Base-by-base conservation (phyloP, 2,888 invertebrate genomes). In the Barypeithes pellucidus region DNA sequence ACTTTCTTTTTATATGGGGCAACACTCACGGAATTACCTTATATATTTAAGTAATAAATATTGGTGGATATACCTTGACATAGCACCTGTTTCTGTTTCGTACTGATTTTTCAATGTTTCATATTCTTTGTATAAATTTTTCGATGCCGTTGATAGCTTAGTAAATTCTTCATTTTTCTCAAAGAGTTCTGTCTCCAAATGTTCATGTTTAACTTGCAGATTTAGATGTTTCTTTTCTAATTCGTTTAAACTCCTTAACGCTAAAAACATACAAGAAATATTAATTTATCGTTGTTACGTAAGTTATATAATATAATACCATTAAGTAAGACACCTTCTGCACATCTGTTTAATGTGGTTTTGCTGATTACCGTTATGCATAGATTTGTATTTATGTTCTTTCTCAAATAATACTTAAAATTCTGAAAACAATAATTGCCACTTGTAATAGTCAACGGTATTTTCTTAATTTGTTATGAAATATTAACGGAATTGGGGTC, bases 51-150 rank as follows among this genome's bases (percentile, higher is more conserved):
- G n/a, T n/a, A n/a, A n/a, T n/a, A n/a, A n/a, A n/a, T n/a, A n/a
- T n/a, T n/a, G n/a, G n/a, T n/a, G n/a, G 33, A 22, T 24, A 87
- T 75, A 90, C 90, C 89, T 92, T 77, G 92, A 90, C 92, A 93
- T 92, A 60, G 93, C 92, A 2, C 90, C 90, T 0, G 91, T 89
- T 81, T 94, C 93, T 41, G 92, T 89, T 78, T 93, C 92, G 84
- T 93, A 92, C 85, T 92, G 91, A 82, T 91, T 91, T 83, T 91
- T 91, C 36, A 93, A 86, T 82, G 91, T 91, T 83, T 93, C 93
- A 85, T 93, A 93, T 83, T 94, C 93, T 73, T 89, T 89, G 85
- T 91, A 93, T 43, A 91, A 86, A 78, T 91, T 91, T 87, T 93
- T 93, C 8, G 93, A 93, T 57, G 92, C 93, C 82, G 85, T 84